phyloP scores from a whole-genome alignment of 2,113 vertebrate species.

The Marcusenius ussheri region DNA sequence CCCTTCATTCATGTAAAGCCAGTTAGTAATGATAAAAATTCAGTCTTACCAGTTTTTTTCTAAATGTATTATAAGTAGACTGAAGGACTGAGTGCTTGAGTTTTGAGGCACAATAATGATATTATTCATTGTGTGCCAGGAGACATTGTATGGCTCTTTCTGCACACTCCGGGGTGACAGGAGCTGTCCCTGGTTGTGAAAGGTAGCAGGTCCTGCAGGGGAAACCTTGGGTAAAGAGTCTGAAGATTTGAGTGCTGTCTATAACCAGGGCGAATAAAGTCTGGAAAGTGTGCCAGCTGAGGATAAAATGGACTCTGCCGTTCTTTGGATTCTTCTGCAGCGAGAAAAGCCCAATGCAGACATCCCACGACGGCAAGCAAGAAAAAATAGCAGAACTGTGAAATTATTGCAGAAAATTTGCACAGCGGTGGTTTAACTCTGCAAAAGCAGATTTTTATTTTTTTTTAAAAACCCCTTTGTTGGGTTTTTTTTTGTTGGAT shows the following conservation, averaged over 20 bases:
- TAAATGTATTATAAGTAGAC: not conserved
- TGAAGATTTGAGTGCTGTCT: not conserved
- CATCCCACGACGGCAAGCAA: not conserved
- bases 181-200: not conserved
- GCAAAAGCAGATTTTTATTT: not conserved
- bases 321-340: not conserved
- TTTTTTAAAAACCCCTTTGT: not conserved
- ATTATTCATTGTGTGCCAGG: not conserved
- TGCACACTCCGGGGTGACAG: not conserved
- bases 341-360: not conserved
- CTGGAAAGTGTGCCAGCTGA: not conserved
- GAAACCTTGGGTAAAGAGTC: not conserved
- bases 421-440: not conserved
- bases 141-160: not conserved
- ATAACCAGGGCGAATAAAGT: not conserved
- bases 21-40: not conserved
- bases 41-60: not conserved
- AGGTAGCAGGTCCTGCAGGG: not conserved
- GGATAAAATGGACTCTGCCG: not conserved
- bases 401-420: not conserved
- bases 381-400: not conserved
- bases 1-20: not conserved
- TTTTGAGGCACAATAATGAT: not conserved
- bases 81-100: not conserved
- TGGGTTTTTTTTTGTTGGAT: not conserved